A percentile compares a stretch with the other conserved stretches of the same genome.
Evolutionary conservation across 2,113 vertebrate species (phyloP).

Genomic region (Choloepus hoffmanni): DNA sequence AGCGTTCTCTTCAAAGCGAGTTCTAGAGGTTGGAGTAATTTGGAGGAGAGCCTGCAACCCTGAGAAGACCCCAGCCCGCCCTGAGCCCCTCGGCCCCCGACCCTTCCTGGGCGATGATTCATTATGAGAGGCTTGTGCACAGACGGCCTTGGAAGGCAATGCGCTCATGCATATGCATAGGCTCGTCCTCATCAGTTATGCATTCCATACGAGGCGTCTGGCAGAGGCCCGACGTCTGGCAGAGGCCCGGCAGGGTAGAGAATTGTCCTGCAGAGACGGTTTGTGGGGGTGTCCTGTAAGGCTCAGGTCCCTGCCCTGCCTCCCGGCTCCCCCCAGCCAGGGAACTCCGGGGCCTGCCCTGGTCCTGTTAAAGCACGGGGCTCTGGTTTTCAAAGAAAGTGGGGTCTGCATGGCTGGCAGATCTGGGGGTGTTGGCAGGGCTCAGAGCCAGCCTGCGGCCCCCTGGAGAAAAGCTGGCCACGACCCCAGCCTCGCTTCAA

Average conservation of each 20-base stretch:
- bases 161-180: constrained; percentile 75
- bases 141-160: constrained; percentile 71
- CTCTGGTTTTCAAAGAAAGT: background rate
- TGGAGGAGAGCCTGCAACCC: background rate
- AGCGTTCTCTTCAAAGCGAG: constrained; percentile 58
- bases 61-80: background rate
- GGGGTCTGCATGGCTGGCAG: background rate
- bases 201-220: constrained; percentile 67
- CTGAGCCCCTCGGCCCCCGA: background rate
- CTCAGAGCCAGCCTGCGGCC: rapidly evolving
- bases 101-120: constrained; percentile 13
- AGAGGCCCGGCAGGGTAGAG: constrained; percentile 58
- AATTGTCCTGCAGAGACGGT: constrained; percentile 26
- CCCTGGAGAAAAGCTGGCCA: rapidly evolving
- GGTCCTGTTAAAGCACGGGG: background rate
- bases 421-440: rapidly evolving
- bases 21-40: background rate
- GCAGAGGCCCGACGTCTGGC: constrained; percentile 65
- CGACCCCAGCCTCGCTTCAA: background rate
- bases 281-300: background rate
- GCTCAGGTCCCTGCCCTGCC: rapidly evolving
- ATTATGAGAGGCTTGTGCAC: constrained; percentile 46
- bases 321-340: background rate
- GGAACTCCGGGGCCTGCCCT: background rate
- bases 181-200: constrained; percentile 80